Conservation (phyloP, 2,113 vertebrate species). For the Labeo rohita region DNA sequence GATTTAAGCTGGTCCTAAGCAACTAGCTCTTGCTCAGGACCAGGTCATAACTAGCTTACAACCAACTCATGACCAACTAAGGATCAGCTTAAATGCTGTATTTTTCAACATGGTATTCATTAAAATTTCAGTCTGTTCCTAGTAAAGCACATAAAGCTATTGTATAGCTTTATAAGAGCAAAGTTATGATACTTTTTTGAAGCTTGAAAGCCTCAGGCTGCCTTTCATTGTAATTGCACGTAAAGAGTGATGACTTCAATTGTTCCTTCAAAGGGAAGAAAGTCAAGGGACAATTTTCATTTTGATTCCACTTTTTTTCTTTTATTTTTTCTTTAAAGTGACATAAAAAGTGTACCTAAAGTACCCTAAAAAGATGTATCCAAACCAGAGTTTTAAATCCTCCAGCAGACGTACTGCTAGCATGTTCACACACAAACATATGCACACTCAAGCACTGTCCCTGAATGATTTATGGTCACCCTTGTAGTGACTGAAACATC, state of each 20-base stretch:
- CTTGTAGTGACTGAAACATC: constrained; percentile 12
- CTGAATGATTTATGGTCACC: constrained; percentile 10
- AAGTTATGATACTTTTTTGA: neutral
- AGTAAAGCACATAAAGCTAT: neutral
- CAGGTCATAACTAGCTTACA: too few species aligned
- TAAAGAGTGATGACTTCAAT: neutral
- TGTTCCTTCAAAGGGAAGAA: neutral
- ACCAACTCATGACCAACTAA: too few species aligned
- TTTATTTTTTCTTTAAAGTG: neutral
- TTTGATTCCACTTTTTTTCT: neutral
- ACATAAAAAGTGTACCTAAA: neutral
- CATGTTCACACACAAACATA: neutral
- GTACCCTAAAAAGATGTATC: neutral
- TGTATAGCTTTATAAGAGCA: neutral
- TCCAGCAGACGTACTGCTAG: neutral
- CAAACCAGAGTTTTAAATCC: neutral
- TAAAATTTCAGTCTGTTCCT: neutral
- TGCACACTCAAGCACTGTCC: neutral
- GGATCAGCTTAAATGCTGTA: too few species aligned
- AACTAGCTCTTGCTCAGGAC: too few species aligned
- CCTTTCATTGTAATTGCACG: neutral
- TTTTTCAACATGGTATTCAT: neutral
- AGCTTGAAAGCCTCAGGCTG: neutral
- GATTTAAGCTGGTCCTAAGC: too few species aligned
- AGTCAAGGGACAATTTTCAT: neutral